These are phyloP conservation scores for Zenarchopterus dispar DNA, from an alignment of 2,797 vertebrate genomes.

Conservation along the genomic window DNA sequence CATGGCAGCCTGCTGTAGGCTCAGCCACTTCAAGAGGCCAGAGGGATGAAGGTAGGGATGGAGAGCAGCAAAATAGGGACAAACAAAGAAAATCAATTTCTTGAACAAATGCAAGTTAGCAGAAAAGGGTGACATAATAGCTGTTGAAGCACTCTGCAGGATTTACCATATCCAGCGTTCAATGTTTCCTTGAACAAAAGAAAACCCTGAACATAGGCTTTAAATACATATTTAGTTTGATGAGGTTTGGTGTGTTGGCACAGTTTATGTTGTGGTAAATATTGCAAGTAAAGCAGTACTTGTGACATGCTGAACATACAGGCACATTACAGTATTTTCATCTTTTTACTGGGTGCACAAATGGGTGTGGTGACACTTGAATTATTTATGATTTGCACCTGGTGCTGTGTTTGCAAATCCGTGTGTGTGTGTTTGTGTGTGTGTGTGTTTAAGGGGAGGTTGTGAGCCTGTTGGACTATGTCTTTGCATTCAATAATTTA, in stretches of 20 bases:
- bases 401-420: slow-evolving; percentile 59
- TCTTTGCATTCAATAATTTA: slow-evolving; percentile 6
- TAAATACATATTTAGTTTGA: slow-evolving; percentile 27
- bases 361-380: slow-evolving; percentile 54
- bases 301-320: slow-evolving; percentile 42
- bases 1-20: slow-evolving; percentile 33
- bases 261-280: slow-evolving; percentile 32
- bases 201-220: slow-evolving; percentile 8
- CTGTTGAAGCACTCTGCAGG: slow-evolving; percentile 65
- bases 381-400: slow-evolving; percentile 72
- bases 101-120: slow-evolving; percentile 70
- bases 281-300: slow-evolving; percentile 44
- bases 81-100: slow-evolving; percentile 57
- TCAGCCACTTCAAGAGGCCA: slow-evolving; percentile 34
- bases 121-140: slow-evolving; percentile 61
- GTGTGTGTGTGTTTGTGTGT: not conserved
- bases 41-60: slow-evolving; percentile 40
- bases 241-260: not conserved
- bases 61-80: slow-evolving; percentile 25
- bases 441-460: too few species aligned
- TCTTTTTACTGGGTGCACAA: slow-evolving; percentile 50
- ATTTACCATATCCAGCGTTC: slow-evolving; percentile 53
- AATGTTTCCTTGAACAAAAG: slow-evolving; percentile 25
- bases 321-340: slow-evolving; percentile 39
- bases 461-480: too few species aligned